Percentiles rank a stretch among this genome's conserved stretches.
Evolutionary conservation across 2,113 vertebrate species (phyloP).

Genomic region (Ophthalmolycus amberensis): DNA sequence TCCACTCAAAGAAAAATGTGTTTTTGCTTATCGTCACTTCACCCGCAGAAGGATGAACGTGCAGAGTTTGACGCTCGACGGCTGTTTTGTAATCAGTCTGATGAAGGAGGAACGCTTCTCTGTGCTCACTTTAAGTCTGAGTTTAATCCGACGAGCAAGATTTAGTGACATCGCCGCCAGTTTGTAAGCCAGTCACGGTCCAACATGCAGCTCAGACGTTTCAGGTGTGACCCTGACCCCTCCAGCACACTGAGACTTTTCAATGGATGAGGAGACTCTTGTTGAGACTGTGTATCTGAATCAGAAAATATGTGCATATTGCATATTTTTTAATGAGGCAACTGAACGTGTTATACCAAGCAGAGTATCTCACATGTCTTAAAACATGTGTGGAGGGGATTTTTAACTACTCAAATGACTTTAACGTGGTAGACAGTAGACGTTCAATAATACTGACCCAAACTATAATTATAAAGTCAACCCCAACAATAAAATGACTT

Average conservation of each 20-base stretch:
- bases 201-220: neutral
- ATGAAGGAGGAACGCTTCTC: neutral
- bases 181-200: neutral
- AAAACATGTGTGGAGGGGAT: neutral
- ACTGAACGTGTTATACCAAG: neutral
- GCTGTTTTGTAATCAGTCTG: neutral
- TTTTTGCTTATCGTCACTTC: neutral
- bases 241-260: neutral
- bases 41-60: neutral
- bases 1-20: neutral
- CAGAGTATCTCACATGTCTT: neutral
- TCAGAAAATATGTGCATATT: neutral
- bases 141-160: neutral
- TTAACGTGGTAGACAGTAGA: neutral
- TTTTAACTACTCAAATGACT: neutral
- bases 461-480: neutral
- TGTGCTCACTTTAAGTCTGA: neutral
- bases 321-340: neutral
- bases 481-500: neutral
- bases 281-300: neutral
- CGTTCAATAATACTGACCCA: neutral
- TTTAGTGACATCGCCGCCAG: neutral
- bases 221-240: neutral
- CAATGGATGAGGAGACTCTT: neutral
- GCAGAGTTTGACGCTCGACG: neutral